Base-by-base conservation (phyloP, 1,140 invertebrate genomes). In the Listronotus oregonensis region DNA sequence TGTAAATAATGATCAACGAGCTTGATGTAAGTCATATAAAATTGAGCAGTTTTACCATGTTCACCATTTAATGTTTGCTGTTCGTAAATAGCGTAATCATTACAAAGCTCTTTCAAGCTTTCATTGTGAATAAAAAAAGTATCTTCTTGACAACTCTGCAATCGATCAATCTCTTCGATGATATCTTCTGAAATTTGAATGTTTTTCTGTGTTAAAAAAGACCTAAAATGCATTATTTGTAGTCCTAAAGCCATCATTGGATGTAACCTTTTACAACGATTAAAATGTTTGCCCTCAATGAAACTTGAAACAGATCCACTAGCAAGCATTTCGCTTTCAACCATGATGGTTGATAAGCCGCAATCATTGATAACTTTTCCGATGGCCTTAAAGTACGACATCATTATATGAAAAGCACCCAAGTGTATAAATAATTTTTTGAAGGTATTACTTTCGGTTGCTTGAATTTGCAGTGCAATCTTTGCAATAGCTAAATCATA, bases 321-420 rank as follows among this genome's bases (percentile, higher is more conserved):
- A 43, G 80, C 80, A 6, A 83, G 17, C 7, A 83, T 67, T 52
- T 74, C 70, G 50, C 71, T 73, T 15, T 83, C 70, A 31, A 79
- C 73, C 71, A 82, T 73, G 0, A 83, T 67, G 43, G 78, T 70
- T 1, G 77, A 65, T 67, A 82, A 69, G 11, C 80, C 82, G 73
- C 78, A 79, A 40, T 78, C 73, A 44, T 67, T 57, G 21, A 84
- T 81, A 42, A 80, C 66, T 73, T 81, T 80, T 17, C 81, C 82
- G 17, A 83, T 21, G 1, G 78, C 78, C 73, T 80, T 81, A 63
- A 83, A 83, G 67, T 73, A 83, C 12, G 81, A 71, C 75, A 83
- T 73, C 74, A 77, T 75, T n/a, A 82, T 76, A 65, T 83, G 82
- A 65, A 83, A 83, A 3, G 76, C 47, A 37, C 81, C 82, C 10